A percentile compares a stretch with the other conserved stretches of the same genome.
These are phyloP conservation scores for Thalassarche chlororhynchos DNA, from an alignment of 2,113 vertebrate genomes.

Conservation along the genomic window DNA sequence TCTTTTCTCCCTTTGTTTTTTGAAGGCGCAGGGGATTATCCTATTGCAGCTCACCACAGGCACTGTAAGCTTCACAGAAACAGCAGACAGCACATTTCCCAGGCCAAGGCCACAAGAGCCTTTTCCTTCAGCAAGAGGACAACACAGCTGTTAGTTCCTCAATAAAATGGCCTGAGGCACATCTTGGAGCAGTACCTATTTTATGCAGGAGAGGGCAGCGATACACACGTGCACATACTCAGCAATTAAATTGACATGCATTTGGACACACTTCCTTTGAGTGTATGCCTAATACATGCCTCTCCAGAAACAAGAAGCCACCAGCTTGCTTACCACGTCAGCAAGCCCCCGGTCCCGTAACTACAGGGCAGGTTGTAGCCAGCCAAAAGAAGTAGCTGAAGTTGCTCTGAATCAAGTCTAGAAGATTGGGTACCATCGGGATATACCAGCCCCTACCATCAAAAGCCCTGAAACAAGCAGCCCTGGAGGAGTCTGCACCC, in stretches of 20 bases:
- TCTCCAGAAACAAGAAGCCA: not conserved
- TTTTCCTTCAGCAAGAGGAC: not conserved
- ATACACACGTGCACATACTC: not conserved
- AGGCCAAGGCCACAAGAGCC: not conserved
- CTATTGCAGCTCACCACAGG: not conserved
- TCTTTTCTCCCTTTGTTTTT: not conserved
- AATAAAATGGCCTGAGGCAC: not conserved
- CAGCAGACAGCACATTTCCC: not conserved
- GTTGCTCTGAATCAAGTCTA: not conserved
- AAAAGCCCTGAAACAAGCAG: not conserved
- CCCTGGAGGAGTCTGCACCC: not conserved
- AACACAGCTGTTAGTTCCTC: not conserved
- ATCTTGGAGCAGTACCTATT: constrained; percentile 18
- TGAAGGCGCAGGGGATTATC: not conserved
- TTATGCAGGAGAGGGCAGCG: constrained; percentile 57
- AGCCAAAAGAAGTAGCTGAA: not conserved
- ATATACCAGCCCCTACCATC: not conserved
- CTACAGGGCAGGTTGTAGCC: not conserved
- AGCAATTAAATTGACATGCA: rapidly evolving
- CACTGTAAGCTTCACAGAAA: not conserved
- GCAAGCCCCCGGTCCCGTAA: not conserved
- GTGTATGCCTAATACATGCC: not conserved
- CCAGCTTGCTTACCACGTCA: not conserved
- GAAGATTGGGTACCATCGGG: not conserved
- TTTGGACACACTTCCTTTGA: not conserved